Conservation (phyloP, 2,888 invertebrate species). For the Ditylenchus weischeri region DNA sequence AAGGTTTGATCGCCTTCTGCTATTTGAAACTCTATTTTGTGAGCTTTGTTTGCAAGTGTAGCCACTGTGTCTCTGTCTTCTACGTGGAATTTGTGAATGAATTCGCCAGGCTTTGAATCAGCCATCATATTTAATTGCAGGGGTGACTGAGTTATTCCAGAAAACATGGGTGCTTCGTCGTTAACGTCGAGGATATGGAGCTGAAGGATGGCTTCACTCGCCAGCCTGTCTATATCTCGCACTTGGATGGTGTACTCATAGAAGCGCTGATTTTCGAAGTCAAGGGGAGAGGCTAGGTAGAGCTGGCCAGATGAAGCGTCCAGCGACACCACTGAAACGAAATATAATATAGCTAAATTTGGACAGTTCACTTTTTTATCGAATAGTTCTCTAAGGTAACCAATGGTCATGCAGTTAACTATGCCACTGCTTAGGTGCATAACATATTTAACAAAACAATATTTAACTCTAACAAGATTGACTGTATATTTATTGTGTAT, state of each 20-base stretch:
- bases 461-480: too few relatives aligned
- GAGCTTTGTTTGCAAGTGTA: slow-evolving; percentile 28
- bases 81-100: slow-evolving; percentile 35
- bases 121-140: slow-evolving; percentile 4
- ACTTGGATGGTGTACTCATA: slow-evolving; percentile 74
- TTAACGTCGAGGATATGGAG: slow-evolving; percentile 46
- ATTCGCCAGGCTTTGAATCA: slow-evolving; percentile 22
- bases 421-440: too few relatives aligned
- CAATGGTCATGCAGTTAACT: too few relatives aligned
- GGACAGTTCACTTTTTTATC: too few relatives aligned
- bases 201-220: slow-evolving; percentile 70
- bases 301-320: slow-evolving; percentile 80
- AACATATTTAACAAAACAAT: too few relatives aligned
- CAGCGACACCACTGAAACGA: slow-evolving; percentile 21
- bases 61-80: slow-evolving; percentile 20
- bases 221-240: slow-evolving; percentile 73
- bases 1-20: slow-evolving; percentile 51
- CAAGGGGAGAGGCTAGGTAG: slow-evolving; percentile 69
- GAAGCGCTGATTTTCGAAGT: slow-evolving; percentile 70
- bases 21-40: slow-evolving; percentile 41
- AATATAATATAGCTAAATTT: too few relatives aligned
- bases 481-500: too few relatives aligned
- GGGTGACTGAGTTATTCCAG: not conserved
- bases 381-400: too few relatives aligned
- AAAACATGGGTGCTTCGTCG: slow-evolving; percentile 61